Percentiles rank a stretch among this genome's conserved stretches.
phyloP scores from a whole-genome alignment of 2,113 vertebrate species.

The Hiodon alosoides region DNA sequence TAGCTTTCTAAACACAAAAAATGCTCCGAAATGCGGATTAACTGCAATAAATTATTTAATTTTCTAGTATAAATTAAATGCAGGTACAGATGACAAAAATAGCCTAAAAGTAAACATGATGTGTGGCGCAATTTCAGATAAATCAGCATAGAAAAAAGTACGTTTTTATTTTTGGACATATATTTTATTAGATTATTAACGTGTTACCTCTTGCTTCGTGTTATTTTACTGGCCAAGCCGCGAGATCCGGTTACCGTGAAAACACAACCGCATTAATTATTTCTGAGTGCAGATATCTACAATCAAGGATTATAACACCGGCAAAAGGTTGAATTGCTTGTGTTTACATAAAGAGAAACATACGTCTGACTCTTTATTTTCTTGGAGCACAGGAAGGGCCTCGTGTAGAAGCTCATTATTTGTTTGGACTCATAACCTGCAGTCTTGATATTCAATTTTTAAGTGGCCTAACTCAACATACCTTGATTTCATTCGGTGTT shows the following conservation, averaged over 20 bases:
- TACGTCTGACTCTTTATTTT: not conserved
- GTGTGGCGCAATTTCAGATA: no score
- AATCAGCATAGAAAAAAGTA: no score
- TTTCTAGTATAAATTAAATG: no score
- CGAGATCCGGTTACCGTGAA: not conserved
- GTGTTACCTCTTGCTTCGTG: not conserved
- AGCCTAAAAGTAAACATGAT: not conserved
- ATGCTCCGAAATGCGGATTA: no score
- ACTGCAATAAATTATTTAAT: no score
- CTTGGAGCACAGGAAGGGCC: not conserved
- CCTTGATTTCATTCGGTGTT: not conserved
- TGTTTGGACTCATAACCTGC: not conserved
- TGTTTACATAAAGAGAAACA: constrained; percentile 1
- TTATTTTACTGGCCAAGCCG: constrained; percentile 1
- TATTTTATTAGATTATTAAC: not conserved
- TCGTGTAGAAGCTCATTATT: no score
- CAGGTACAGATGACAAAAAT: not conserved
- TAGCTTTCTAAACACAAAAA: no score
- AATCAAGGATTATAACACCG: constrained; percentile 1
- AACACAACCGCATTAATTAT: not conserved
- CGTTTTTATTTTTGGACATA: not conserved
- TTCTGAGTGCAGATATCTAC: not conserved
- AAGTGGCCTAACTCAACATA: not conserved
- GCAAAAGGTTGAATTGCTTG: not conserved
- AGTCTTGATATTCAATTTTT: not conserved